These are phyloP conservation scores for Noctua janthe DNA, from an alignment of 2,888 invertebrate genomes.

Conservation along the genomic window DNA sequence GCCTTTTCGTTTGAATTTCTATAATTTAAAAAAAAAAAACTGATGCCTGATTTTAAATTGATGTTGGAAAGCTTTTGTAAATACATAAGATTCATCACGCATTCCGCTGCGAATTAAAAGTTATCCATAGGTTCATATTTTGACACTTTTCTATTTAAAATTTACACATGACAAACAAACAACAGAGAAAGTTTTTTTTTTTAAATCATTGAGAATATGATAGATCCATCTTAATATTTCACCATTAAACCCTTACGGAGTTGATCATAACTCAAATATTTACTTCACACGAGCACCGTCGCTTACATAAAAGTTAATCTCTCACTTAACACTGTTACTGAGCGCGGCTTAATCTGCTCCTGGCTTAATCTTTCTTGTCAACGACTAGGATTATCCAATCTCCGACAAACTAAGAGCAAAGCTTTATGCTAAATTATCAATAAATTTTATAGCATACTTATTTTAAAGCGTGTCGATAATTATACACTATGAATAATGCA, in stretches of 20 bases:
- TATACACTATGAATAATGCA: conserved; percentile 56
- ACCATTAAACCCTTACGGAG: conserved; percentile 52
- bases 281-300: conserved; percentile 55
- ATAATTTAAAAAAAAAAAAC: background rate
- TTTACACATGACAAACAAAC: background rate
- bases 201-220: background rate
- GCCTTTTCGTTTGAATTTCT: background rate
- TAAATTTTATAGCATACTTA: conserved; percentile 56
- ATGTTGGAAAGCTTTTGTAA: background rate
- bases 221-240: conserved; percentile 41
- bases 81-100: background rate
- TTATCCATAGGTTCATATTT: background rate
- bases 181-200: background rate
- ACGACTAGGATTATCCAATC: conserved; percentile 45
- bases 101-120: background rate
- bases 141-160: background rate
- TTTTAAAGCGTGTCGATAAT: conserved; percentile 59
- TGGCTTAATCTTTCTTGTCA: conserved; percentile 64
- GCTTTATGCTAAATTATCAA: conserved; percentile 57
- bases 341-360: conserved; percentile 52
- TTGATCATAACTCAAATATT: conserved; percentile 61
- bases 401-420: conserved; percentile 36
- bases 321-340: conserved; percentile 57
- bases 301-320: conserved; percentile 65
- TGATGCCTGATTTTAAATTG: background rate